Conservation (phyloP, 2,113 vertebrate species). For the Triplophysa dalaica region DNA sequence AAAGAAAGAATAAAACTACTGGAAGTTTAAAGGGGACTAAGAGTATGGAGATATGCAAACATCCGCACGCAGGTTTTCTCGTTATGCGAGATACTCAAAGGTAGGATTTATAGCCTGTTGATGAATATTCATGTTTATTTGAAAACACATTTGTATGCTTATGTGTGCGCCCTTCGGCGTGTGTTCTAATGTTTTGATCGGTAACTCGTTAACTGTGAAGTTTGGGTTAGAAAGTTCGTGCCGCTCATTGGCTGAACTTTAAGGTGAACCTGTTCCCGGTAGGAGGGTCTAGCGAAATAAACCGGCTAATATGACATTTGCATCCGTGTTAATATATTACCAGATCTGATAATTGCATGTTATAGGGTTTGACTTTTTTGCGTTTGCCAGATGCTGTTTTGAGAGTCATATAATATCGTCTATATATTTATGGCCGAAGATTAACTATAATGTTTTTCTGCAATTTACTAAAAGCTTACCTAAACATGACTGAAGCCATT, state of each 20-base stretch:
- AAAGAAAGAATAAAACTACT: slow-evolving; percentile 60
- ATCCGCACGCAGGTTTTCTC: slow-evolving; percentile 42
- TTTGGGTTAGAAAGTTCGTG: slow-evolving; percentile 44
- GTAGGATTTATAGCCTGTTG: slow-evolving; percentile 40
- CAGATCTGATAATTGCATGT: background rate
- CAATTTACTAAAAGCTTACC: no score
- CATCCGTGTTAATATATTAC: background rate
- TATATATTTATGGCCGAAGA: no score
- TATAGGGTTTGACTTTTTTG: background rate
- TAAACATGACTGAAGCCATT: no score
- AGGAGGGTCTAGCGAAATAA: slow-evolving; percentile 47
- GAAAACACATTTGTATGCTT: background rate
- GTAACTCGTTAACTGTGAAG: slow-evolving; percentile 39
- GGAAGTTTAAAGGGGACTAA: slow-evolving; percentile 46
- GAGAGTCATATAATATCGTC: no score
- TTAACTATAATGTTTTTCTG: no score
- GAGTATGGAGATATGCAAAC: slow-evolving; percentile 52
- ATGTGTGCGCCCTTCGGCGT: background rate
- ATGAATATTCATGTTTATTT: slow-evolving; percentile 43
- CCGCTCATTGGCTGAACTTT: slow-evolving; percentile 49
- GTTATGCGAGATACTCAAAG: slow-evolving; percentile 42
- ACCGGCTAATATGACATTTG: slow-evolving; percentile 24
- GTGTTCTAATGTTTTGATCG: slow-evolving; percentile 4
- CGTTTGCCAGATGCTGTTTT: background rate
- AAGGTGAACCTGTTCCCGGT: slow-evolving; percentile 50